Conservation (phyloP, 92 coral and sea anemone genomes). For the Porites evermanni region DNA sequence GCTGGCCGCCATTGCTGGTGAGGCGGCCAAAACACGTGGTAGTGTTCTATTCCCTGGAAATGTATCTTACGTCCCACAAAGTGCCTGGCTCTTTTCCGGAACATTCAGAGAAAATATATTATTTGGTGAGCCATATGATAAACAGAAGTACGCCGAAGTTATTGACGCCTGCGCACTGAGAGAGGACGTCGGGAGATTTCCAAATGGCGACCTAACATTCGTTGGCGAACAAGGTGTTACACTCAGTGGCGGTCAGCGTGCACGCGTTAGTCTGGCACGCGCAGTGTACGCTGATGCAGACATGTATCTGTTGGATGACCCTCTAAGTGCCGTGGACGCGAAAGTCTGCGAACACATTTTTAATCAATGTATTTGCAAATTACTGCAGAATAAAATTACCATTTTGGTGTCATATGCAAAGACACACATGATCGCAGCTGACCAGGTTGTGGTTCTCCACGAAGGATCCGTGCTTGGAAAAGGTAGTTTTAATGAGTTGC, state of each 20-base stretch:
- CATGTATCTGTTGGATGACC: constrained; percentile 10
- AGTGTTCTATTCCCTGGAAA: neutral
- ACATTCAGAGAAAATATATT: constrained; percentile 25
- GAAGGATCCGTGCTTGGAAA: constrained; percentile 8
- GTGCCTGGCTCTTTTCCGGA: constrained; percentile 37
- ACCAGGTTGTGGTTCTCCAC: constrained; percentile 34
- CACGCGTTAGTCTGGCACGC: constrained; percentile 33
- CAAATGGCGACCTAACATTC: constrained; percentile 32
- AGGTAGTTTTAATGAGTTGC: constrained; percentile 2
- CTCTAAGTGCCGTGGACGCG: constrained; percentile 26
- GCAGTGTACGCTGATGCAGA: constrained; percentile 42
- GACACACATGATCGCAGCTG: constrained; percentile 27
- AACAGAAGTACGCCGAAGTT: constrained; percentile 18
- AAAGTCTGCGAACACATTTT: constrained; percentile 32
- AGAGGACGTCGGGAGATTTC: constrained; percentile 25
- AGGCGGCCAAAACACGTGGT: constrained; percentile 15
- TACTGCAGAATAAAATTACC: constrained; percentile 5
- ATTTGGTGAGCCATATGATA: constrained; percentile 37
- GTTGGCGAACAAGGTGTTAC: constrained; percentile 37
- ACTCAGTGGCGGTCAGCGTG: constrained; percentile 39
- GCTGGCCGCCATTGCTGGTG: constrained; percentile 35
- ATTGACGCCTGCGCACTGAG: constrained; percentile 22
- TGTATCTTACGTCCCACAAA: constrained; percentile 23
- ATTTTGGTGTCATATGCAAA: constrained; percentile 22
- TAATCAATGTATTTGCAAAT: constrained; percentile 26